Conservation (phyloP, 1,140 invertebrate species). For the Schlechtendalia chinensis region DNA sequence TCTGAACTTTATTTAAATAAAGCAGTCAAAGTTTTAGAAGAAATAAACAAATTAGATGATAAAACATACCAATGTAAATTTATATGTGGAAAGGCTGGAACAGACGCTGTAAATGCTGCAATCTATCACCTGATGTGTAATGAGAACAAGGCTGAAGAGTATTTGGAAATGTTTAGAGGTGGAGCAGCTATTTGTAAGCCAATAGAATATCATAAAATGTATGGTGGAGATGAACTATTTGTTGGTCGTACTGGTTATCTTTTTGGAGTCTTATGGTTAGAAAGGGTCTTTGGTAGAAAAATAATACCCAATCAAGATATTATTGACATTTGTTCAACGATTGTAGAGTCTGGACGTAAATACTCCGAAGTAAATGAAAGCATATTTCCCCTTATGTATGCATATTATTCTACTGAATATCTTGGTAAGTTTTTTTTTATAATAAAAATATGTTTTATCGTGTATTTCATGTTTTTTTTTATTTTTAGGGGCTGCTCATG, state of each 20-base stretch:
- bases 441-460: background rate
- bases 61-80: background rate
- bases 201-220: constrained; percentile 62
- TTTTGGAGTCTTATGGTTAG: constrained; percentile 70
- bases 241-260: constrained; percentile 80
- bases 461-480: background rate
- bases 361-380: constrained; percentile 64
- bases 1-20: background rate
- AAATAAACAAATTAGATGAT: background rate
- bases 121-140: background rate
- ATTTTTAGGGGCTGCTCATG: constrained; percentile 72
- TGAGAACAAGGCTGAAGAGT: background rate
- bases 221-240: constrained; percentile 79
- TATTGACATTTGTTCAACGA: constrained; percentile 66
- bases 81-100: constrained; percentile 28
- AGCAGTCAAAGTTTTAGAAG: background rate
- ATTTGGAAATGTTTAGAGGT: constrained; percentile 13
- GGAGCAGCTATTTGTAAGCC: constrained; percentile 44
- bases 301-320: constrained; percentile 61
- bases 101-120: constrained; percentile 22
- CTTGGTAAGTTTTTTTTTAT: constrained; percentile 58
- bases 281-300: constrained; percentile 61
- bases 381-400: constrained; percentile 75
- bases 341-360: constrained; percentile 68
- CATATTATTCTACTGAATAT: constrained; percentile 83